Percentiles rank a stretch among this genome's conserved stretches.
phyloP scores from a whole-genome alignment of 2,113 vertebrate species.

The Zingel zingel region DNA sequence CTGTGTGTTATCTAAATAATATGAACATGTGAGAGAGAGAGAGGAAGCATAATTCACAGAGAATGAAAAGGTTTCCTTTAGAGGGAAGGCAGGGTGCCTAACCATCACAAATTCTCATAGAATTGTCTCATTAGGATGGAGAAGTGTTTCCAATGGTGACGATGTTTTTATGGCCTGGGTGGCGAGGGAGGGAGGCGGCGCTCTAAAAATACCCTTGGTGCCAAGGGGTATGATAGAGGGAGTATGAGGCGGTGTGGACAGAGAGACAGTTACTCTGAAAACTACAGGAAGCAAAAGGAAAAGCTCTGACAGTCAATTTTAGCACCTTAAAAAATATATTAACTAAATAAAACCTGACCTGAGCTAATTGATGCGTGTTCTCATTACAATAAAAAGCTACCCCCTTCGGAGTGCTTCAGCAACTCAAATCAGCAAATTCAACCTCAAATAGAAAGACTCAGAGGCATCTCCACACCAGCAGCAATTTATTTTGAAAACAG shows the following conservation, averaged over 20 bases:
- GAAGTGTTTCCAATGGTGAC: conserved; percentile 52
- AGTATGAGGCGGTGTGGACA: conserved; percentile 7
- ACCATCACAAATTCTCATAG: conserved; percentile 49
- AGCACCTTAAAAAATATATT: neutral
- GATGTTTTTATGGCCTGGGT: conserved; percentile 1
- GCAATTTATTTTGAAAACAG: conserved; percentile 16
- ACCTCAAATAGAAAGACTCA: neutral
- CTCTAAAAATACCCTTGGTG: conserved; percentile 61
- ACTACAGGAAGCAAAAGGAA: neutral
- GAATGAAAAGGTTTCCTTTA: conserved; percentile 45
- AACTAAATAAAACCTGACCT: conserved; percentile 7
- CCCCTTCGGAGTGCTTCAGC: neutral
- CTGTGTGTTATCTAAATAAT: conserved; percentile 55
- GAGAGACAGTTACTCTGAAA: conserved; percentile 5
- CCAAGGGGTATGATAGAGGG: conserved; percentile 36
- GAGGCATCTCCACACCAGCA: neutral
- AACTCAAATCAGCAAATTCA: conserved; percentile 9
- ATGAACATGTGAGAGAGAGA: conserved; percentile 53
- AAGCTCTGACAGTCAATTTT: neutral
- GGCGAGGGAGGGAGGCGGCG: neutral
- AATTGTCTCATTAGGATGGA: conserved; percentile 55
- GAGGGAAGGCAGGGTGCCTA: neutral
- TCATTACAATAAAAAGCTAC: neutral
- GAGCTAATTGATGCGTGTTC: conserved; percentile 20
- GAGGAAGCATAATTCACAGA: conserved; percentile 33